Base-by-base conservation (phyloP, 2,797 vertebrate species). In the Sebastolobus altivelis region DNA sequence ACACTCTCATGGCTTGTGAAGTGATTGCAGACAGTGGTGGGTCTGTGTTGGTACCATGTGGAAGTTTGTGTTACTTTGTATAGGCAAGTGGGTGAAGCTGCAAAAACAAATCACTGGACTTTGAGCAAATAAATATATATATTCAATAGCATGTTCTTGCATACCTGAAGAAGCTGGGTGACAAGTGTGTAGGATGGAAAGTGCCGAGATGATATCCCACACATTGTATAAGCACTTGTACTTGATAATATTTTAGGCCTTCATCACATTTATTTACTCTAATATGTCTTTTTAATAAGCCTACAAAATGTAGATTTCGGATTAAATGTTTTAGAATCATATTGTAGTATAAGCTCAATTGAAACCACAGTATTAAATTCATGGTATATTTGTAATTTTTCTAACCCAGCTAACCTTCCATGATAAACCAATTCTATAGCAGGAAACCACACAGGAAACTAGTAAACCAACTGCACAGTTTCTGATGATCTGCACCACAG, bases 51-150 rank as follows among this genome's bases (percentile, higher is more conserved):
- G 16, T 68, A 20, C 67, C 25, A 70, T 84, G 69, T 85, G 74
- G 75, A 75, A 11, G 22, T 84, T 37, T 81, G 77, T 80, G 70
- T 68, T 68, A 22, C 56, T 66, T 72, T 66, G 62, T 77, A 52
- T 60, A 31, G 62, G 31, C n/a, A 59, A 67, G 84, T 85, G 59
- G 56, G 73, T 85, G 74, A 86, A 84, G 54, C 66, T 84, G 22
- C 52, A 72, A 72, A 43, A 81, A 67, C 37, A 72, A 40, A 35
- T 75, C 18, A 5, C 18, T 74, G 55, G 31, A 75, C 52, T 54
- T 38, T 61, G 18, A 71, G 55, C 29, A 77, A 77, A 72, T 59
- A 58, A 52, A 68, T 10, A 9, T 6, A 60, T 13, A n/a, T 56
- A 18, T 11, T 54, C 2, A 10, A 7, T 2, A 52, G 5, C 25